These are phyloP conservation scores for Drosophila prostipennis DNA, from an alignment of 2,888 invertebrate species.

Conservation along the genomic window DNA sequence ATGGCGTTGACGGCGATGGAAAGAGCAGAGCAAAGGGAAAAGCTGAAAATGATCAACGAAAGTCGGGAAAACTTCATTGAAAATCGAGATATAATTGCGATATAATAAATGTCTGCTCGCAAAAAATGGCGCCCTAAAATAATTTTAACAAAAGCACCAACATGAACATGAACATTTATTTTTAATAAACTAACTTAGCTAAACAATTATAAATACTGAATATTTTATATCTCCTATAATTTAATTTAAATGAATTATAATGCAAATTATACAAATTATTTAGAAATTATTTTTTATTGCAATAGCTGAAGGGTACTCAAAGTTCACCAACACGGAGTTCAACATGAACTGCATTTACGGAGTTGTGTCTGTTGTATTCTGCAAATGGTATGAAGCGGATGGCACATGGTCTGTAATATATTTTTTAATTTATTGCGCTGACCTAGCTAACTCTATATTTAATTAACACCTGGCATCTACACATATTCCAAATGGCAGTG, in stretches of 20 bases:
- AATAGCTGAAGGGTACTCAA: not conserved
- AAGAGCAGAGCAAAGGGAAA: no score
- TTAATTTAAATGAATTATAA: no score
- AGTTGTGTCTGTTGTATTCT: not conserved
- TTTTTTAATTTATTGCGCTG: conserved; percentile 42
- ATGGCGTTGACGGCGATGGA: no score
- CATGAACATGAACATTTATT: no score
- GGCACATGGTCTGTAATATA: conserved; percentile 19
- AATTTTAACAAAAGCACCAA: no score
- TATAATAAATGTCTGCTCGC: not conserved
- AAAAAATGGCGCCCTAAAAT: no score
- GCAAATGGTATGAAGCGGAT: conserved; percentile 24
- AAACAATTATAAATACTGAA: not conserved
- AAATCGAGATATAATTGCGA: no score
- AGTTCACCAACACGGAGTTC: not conserved
- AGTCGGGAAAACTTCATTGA: no score
- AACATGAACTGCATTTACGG: not conserved
- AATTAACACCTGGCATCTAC: conserved; percentile 38
- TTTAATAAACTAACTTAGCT: no score
- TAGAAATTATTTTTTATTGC: no score
- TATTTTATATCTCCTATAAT: not conserved
- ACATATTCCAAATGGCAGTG: not conserved
- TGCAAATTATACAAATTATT: no score
- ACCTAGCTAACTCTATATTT: conserved; percentile 41
- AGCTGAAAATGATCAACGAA: no score